Evolutionary conservation across 2,797 vertebrate genomes (phyloP).

Genomic region (Esox masquinongy): DNA sequence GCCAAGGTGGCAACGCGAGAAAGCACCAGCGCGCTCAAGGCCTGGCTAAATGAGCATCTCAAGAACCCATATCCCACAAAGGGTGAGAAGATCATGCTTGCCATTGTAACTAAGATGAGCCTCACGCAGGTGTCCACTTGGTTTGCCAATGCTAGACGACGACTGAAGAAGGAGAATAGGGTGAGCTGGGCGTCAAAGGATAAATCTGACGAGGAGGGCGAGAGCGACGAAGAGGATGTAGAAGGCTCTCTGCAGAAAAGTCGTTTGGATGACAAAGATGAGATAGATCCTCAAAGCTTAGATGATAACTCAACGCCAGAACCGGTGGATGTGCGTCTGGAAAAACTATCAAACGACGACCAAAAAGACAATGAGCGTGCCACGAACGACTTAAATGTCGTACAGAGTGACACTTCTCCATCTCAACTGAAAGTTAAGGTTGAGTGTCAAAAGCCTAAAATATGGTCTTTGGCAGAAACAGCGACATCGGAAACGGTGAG

Average conservation of each 20-base stretch:
- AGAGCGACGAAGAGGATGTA: slow-evolving; percentile 70
- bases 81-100: slow-evolving; percentile 85
- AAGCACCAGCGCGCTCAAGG: slow-evolving; percentile 81
- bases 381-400: slow-evolving; percentile 29
- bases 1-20: slow-evolving; percentile 79
- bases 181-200: slow-evolving; percentile 80
- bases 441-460: slow-evolving; percentile 86
- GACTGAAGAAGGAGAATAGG: slow-evolving; percentile 82
- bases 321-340: slow-evolving; percentile 49
- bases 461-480: slow-evolving; percentile 95
- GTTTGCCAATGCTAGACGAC: slow-evolving; percentile 81
- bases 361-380: slow-evolving; percentile 8
- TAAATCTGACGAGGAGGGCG: slow-evolving; percentile 77
- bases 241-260: slow-evolving; percentile 60
- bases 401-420: slow-evolving; percentile 38
- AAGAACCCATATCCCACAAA: slow-evolving; percentile 85
- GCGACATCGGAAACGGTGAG: slow-evolving; percentile 79
- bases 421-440: slow-evolving; percentile 63
- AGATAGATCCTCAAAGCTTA: slow-evolving; percentile 43
- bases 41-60: slow-evolving; percentile 83
- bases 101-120: slow-evolving; percentile 85
- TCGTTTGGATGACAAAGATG: slow-evolving; percentile 57
- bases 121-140: slow-evolving; percentile 84
- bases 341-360: slow-evolving; percentile 25
- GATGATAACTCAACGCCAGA: slow-evolving; percentile 36